phyloP scores from a whole-genome alignment of 2,797 vertebrate species.

The Channallabes apus region DNA sequence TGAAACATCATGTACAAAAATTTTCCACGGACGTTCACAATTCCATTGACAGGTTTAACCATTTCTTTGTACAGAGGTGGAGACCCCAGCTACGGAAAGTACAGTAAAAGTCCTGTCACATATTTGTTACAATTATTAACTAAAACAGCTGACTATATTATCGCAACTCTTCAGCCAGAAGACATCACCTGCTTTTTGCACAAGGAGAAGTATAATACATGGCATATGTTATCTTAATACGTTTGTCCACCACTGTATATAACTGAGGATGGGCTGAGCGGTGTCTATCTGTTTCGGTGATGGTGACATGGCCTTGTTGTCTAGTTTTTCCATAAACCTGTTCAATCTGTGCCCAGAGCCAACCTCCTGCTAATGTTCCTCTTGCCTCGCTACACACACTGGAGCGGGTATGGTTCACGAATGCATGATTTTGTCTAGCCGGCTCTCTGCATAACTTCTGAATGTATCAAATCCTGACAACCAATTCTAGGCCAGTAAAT shows the following conservation, averaged over 20 bases:
- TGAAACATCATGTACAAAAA: no score
- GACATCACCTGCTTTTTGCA: no score
- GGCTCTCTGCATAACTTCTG: constrained; percentile 75
- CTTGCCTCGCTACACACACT: constrained; percentile 42
- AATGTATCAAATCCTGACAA: constrained; percentile 80
- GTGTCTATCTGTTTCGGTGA: constrained; percentile 47
- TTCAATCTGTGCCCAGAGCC: constrained; percentile 70
- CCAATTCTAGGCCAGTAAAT: constrained; percentile 76
- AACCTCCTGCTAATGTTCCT: constrained; percentile 45
- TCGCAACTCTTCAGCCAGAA: no score
- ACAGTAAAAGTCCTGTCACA: no score
- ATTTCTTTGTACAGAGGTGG: no score
- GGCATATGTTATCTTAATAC: no score
- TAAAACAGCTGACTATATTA: no score
- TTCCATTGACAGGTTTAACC: no score
- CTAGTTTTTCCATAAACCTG: constrained; percentile 71
- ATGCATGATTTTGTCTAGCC: constrained; percentile 77
- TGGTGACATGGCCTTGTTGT: constrained; percentile 63
- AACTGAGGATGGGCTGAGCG: constrained; percentile 9
- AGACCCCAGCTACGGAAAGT: no score
- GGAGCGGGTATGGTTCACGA: constrained; percentile 64
- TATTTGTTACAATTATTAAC: no score
- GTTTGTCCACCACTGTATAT: constrained; percentile 17
- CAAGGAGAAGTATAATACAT: no score
- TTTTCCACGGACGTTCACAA: no score